Conservation (phyloP, 2,113 vertebrate species). For the Rana temporaria region DNA sequence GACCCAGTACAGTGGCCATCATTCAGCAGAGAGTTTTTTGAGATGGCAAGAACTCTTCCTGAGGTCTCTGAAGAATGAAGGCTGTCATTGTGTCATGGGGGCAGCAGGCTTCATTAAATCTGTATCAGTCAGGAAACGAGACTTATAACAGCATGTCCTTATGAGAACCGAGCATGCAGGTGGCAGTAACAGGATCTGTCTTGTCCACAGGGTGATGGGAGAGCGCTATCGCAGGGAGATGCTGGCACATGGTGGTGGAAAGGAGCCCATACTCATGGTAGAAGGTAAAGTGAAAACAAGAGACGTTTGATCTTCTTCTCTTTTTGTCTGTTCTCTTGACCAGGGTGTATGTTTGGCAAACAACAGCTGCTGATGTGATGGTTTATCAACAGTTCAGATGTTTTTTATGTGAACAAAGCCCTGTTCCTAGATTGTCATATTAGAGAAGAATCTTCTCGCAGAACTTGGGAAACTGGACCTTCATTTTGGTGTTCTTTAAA, state of each 20-base stretch:
- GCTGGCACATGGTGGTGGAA: slow-evolving; percentile 92
- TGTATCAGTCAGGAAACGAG: slow-evolving; percentile 39
- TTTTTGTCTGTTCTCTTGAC: background rate
- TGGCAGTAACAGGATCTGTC: slow-evolving; percentile 63
- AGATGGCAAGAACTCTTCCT: slow-evolving; percentile 59
- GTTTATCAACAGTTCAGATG: slow-evolving; percentile 17
- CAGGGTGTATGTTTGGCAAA: slow-evolving; percentile 10
- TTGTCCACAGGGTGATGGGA: slow-evolving; percentile 84
- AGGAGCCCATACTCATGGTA: slow-evolving; percentile 92
- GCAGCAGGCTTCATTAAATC: slow-evolving; percentile 26
- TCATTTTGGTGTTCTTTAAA: too few relatives aligned
- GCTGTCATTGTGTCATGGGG: slow-evolving; percentile 7
- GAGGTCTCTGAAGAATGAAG: slow-evolving; percentile 19
- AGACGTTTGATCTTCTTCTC: background rate
- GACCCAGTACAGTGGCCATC: slow-evolving; percentile 37
- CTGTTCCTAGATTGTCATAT: slow-evolving; percentile 3
- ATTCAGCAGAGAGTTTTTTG: slow-evolving; percentile 33
- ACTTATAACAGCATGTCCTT: background rate
- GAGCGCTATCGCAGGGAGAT: slow-evolving; percentile 94
- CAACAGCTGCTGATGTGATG: slow-evolving; percentile 17
- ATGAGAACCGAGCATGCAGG: slow-evolving; percentile 52
- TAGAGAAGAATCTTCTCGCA: background rate
- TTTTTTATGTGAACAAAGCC: slow-evolving; percentile 8
- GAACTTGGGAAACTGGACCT: too few relatives aligned
- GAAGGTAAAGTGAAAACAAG: slow-evolving; percentile 79